Percentiles rank a stretch among this genome's conserved stretches.
These are phyloP conservation scores for Falco rusticolus DNA, from an alignment of 2,797 vertebrate genomes.

Conservation along the genomic window DNA sequence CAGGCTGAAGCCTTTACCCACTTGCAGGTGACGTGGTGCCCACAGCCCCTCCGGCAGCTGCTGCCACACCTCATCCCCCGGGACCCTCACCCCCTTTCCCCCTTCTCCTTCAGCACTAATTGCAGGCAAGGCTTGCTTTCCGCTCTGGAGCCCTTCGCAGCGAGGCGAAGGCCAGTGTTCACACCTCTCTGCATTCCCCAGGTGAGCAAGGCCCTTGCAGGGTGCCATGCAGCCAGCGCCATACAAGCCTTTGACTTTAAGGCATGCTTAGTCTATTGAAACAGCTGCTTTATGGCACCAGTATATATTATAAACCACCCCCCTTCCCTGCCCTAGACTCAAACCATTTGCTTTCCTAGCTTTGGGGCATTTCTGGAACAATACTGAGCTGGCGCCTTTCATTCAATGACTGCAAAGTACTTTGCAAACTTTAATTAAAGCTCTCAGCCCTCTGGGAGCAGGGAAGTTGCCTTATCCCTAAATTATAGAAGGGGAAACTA, in stretches of 20 bases:
- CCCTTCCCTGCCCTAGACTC: not conserved
- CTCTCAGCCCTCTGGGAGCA: not conserved
- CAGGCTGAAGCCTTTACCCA: not conserved
- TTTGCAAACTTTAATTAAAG: slow-evolving; percentile 24
- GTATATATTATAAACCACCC: not conserved
- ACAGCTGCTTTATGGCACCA: not conserved
- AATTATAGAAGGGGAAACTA: not conserved
- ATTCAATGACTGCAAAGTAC: not conserved
- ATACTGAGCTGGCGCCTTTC: not conserved
- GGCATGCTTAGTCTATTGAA: not conserved
- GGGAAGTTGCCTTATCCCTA: not conserved
- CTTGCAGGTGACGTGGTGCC: not conserved
- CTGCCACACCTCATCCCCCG: not conserved
- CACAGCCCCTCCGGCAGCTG: not conserved
- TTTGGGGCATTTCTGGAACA: slow-evolving; percentile 12
- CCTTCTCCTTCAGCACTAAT: not conserved
- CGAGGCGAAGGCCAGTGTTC: accelerated
- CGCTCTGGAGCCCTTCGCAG: not conserved
- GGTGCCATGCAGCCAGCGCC: accelerated
- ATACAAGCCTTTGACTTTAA: not conserved
- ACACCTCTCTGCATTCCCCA: not conserved
- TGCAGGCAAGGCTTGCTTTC: not conserved
- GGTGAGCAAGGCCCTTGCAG: not conserved
- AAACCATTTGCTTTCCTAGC: not conserved
- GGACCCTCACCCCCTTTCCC: accelerated